Percentiles rank a stretch among this genome's conserved stretches.
Evolutionary conservation across 2,113 vertebrate genomes (phyloP).

Genomic region (Thamnophis sirtalis): DNA sequence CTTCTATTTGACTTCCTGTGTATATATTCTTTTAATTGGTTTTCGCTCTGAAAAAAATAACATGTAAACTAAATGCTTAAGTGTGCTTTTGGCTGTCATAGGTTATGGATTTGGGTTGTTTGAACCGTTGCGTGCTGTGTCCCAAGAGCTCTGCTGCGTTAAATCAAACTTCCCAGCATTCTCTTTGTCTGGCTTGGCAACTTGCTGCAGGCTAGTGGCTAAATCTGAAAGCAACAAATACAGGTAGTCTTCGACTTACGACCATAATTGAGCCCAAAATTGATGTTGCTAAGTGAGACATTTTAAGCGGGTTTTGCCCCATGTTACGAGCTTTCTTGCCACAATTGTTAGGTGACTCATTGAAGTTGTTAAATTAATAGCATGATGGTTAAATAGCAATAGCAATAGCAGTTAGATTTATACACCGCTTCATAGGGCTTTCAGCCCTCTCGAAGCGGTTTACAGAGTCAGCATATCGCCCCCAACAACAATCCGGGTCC

Average conservation of each 20-base stretch:
- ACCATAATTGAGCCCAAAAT: not conserved
- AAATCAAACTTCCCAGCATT: not conserved
- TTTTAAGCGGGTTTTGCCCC: not conserved
- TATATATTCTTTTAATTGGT: not conserved
- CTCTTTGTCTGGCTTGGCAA: not conserved
- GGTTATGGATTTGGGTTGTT: not conserved
- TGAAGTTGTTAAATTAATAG: not conserved
- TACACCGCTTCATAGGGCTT: too few relatives aligned
- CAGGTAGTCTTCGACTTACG: not conserved
- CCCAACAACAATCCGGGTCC: too few relatives aligned
- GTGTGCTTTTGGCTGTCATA: too few relatives aligned
- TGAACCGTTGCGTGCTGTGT: not conserved
- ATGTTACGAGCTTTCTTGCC: not conserved
- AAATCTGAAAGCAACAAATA: not conserved
- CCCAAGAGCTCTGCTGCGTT: not conserved
- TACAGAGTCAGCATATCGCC: too few relatives aligned
- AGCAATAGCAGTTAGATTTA: too few relatives aligned
- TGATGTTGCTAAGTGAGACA: not conserved
- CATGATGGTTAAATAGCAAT: not conserved
- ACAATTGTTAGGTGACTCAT: not conserved
- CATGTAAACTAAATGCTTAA: not conserved
- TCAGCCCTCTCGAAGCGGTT: too few relatives aligned
- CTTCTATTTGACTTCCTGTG: not conserved
- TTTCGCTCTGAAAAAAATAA: not conserved
- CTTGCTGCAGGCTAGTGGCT: not conserved